A percentile compares a stretch with the other conserved stretches of the same genome.
Evolutionary conservation across 2,113 vertebrate species (phyloP).

Genomic region (Micronisus gabar): DNA sequence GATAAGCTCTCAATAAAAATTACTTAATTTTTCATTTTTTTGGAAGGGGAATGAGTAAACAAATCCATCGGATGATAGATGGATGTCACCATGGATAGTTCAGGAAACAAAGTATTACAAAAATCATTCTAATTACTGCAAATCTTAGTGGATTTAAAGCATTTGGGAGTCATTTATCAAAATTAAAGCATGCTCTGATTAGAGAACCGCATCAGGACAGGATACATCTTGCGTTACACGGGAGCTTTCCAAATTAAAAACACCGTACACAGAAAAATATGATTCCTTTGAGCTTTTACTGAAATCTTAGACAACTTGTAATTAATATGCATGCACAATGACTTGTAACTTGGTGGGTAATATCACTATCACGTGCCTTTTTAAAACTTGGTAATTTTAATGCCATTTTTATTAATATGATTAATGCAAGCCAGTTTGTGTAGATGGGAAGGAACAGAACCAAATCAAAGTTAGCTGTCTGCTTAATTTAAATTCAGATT

Average conservation of each 20-base stretch:
- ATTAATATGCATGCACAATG: conserved; percentile 57
- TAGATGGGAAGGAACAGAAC: conserved; percentile 23
- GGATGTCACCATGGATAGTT: neutral
- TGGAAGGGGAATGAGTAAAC: neutral
- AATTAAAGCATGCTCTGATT: conserved; percentile 53
- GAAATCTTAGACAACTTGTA: conserved; percentile 18
- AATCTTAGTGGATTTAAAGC: conserved; percentile 30
- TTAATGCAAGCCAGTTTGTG: conserved; percentile 52
- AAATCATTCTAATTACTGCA: conserved; percentile 27
- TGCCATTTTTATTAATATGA: conserved; percentile 66
- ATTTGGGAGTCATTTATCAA: conserved; percentile 50
- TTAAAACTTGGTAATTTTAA: conserved; percentile 58
- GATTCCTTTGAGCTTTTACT: conserved; percentile 34
- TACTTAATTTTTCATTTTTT: neutral
- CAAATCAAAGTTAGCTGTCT: conserved; percentile 45
- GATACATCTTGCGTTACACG: conserved; percentile 5
- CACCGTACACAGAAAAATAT: neutral
- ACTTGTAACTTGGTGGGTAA: conserved; percentile 37
- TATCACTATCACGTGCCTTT: conserved; percentile 11
- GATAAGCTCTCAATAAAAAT: neutral
- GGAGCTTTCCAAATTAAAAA: conserved; percentile 49
- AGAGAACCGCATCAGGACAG: neutral
- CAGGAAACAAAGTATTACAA: conserved; percentile 27
- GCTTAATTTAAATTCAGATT: conserved; percentile 49
- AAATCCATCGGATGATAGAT: conserved; percentile 29